Conservation (phyloP, 2,797 vertebrate genomes). For the Melanotaenia pygmaea region DNA sequence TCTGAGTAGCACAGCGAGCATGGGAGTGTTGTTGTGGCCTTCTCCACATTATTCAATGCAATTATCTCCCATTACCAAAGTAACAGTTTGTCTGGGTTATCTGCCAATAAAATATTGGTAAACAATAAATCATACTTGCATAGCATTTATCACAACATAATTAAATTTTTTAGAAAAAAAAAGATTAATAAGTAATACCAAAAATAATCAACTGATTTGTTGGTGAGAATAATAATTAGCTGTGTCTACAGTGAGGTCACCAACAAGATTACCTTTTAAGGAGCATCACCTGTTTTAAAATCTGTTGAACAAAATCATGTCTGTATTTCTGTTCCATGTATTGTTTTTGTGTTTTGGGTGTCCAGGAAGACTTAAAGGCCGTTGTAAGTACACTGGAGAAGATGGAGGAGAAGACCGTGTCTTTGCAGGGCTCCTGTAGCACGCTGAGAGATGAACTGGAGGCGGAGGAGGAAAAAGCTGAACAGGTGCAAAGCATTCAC, state of each 20-base stretch:
- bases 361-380: constrained; percentile 65
- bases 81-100: no score
- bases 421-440: constrained; percentile 66
- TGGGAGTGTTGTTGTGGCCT: background rate
- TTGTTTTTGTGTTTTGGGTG: constrained; percentile 19
- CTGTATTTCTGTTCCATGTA: background rate
- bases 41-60: background rate
- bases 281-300: no score
- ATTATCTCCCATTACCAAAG: background rate
- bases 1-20: background rate
- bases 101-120: background rate
- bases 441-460: constrained; percentile 65
- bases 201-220: background rate
- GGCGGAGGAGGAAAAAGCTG: constrained; percentile 73
- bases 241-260: background rate
- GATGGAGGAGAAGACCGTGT: constrained; percentile 58
- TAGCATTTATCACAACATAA: background rate
- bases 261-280: background rate
- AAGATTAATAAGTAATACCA: background rate
- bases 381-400: constrained; percentile 69
- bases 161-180: background rate
- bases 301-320: background rate
- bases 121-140: background rate
- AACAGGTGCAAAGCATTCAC: constrained; percentile 67
- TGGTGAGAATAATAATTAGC: background rate